A percentile compares a stretch with the other conserved stretches of the same genome.
These are phyloP conservation scores for Trichosurus vulpecula DNA, from an alignment of 2,797 vertebrate species.

Conservation along the genomic window DNA sequence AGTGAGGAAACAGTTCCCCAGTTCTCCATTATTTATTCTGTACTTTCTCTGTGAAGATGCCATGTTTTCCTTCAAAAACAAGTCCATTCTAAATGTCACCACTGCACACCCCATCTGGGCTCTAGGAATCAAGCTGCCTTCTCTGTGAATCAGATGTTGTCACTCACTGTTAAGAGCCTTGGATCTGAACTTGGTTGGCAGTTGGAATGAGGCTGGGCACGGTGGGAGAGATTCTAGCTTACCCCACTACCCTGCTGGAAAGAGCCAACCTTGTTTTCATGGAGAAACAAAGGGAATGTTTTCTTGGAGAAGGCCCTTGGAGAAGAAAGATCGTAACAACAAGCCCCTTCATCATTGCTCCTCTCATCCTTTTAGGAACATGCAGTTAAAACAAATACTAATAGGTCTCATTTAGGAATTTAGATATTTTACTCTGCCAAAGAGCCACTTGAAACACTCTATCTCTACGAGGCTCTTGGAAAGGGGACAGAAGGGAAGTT, in stretches of 20 bases:
- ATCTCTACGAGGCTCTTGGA: not conserved
- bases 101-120: constrained; percentile 64
- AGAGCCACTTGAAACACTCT: not conserved
- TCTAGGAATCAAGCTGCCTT: constrained; percentile 56
- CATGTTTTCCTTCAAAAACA: constrained; percentile 57
- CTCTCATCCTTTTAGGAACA: not conserved
- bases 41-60: constrained; percentile 12
- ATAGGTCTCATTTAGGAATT: not conserved
- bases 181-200: not conserved
- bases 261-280: not conserved
- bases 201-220: not conserved
- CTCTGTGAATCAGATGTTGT: constrained; percentile 56
- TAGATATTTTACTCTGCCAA: not conserved
- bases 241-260: not conserved
- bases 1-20: too few species aligned
- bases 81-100: constrained; percentile 66
- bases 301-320: not conserved
- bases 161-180: constrained; percentile 34
- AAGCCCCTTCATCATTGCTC: not conserved
- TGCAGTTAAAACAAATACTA: not conserved
- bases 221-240: rapidly evolving
- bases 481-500: not conserved
- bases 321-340: not conserved
- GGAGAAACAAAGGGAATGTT: not conserved
- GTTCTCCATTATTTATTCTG: not conserved